Conservation (phyloP, 2,113 vertebrate genomes). For the Anhinga anhinga region DNA sequence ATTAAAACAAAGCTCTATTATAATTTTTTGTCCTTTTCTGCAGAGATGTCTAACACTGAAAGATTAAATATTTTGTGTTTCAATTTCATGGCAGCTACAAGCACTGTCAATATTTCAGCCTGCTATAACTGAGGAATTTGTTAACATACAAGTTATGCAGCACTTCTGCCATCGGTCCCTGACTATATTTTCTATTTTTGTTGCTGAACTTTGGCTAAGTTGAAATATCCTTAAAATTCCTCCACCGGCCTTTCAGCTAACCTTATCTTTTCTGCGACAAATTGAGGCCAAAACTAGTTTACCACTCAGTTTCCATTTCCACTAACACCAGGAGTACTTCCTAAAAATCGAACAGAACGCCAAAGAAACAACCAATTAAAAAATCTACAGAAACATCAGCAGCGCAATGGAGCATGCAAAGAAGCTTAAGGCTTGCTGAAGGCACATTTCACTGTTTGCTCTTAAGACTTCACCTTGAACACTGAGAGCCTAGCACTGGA, state of each 20-base stretch:
- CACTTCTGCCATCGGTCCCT: neutral
- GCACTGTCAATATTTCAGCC: neutral
- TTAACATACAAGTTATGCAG: neutral
- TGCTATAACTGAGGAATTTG: neutral
- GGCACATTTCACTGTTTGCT: neutral
- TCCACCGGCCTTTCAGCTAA: neutral
- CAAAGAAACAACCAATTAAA: neutral
- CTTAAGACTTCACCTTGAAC: neutral
- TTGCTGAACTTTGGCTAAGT: neutral
- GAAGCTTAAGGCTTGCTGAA: neutral
- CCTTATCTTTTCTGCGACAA: neutral
- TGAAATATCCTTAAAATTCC: neutral
- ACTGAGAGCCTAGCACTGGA: neutral
- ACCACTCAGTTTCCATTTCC: neutral
- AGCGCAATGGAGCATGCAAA: conserved; percentile 4
- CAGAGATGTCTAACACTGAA: neutral
- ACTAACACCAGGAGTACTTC: neutral
- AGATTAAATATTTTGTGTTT: neutral
- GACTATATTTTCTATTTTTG: neutral
- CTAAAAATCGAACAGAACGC: neutral
- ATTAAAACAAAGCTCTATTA: neutral
- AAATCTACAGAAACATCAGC: neutral
- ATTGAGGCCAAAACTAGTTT: neutral
- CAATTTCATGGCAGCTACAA: neutral
- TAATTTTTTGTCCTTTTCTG: neutral